A percentile compares a stretch with the other conserved stretches of the same genome.
phyloP scores from a whole-genome alignment of 1,140 invertebrate genomes.

The Ceratoteleas bidentatus region DNA sequence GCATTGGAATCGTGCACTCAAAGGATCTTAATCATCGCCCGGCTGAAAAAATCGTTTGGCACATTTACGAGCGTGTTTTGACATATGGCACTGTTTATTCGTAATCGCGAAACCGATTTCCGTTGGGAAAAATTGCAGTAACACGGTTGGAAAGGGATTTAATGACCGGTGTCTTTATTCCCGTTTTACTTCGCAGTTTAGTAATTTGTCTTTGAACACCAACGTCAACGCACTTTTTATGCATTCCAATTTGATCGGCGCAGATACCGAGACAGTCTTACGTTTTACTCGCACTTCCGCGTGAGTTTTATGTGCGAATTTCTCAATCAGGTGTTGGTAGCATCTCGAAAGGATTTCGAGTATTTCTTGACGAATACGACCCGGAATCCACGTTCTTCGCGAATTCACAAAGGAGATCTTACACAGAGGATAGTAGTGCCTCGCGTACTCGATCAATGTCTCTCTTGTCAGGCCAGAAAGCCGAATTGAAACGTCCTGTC shows the following conservation, averaged over 20 bases:
- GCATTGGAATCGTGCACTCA: neutral
- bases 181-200: no score
- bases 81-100: constrained; percentile 6
- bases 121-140: neutral
- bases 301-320: constrained; percentile 41
- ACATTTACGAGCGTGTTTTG: constrained; percentile 18
- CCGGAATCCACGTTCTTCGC: constrained; percentile 56
- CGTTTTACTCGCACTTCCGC: constrained; percentile 8
- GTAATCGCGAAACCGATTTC: constrained; percentile 1
- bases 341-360: constrained; percentile 55
- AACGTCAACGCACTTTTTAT: neutral
- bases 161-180: neutral
- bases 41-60: constrained; percentile 6
- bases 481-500: constrained; percentile 77
- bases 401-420: constrained; percentile 63
- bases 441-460: constrained; percentile 66
- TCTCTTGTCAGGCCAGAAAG: constrained; percentile 57
- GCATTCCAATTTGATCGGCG: neutral
- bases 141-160: neutral
- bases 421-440: constrained; percentile 53
- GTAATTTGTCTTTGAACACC: neutral
- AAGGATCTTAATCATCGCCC: constrained; percentile 6
- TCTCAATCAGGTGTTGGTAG: constrained; percentile 53
- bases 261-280: constrained; percentile 1
- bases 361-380: constrained; percentile 56